Conservation (phyloP, 1,140 invertebrate genomes). For the Eumeta japonica region DNA sequence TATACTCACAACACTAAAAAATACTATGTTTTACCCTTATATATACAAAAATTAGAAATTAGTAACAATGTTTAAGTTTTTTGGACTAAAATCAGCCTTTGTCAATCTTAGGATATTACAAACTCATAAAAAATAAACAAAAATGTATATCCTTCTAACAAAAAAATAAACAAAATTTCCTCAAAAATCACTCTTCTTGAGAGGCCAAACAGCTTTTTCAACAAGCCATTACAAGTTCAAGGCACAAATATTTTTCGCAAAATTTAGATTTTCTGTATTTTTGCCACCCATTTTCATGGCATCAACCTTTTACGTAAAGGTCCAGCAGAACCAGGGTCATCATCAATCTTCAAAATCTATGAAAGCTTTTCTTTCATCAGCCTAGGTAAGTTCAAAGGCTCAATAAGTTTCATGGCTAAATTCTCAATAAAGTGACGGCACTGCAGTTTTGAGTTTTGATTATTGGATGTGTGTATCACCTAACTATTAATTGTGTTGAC, state of each 20-base stretch:
- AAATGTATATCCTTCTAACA: too few relatives aligned
- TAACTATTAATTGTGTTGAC: too few relatives aligned
- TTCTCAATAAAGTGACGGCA: too few relatives aligned
- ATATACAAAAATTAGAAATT: too few relatives aligned
- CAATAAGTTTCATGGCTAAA: background rate
- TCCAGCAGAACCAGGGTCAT: background rate
- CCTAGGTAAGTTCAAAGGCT: background rate
- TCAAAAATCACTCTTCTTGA: constrained; percentile 1
- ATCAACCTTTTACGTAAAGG: background rate
- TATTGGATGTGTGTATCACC: too few relatives aligned
- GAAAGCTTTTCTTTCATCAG: background rate
- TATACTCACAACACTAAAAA: too few relatives aligned
- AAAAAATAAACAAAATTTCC: background rate
- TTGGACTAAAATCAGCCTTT: too few relatives aligned
- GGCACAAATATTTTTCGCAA: background rate
- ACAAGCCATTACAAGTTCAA: background rate
- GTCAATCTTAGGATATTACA: too few relatives aligned
- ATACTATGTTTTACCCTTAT: too few relatives aligned
- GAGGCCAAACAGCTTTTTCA: background rate
- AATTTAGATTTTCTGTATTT: background rate
- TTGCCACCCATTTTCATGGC: background rate
- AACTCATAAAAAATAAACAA: too few relatives aligned
- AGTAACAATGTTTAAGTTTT: too few relatives aligned
- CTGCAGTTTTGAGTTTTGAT: too few relatives aligned
- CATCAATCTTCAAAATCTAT: background rate